Evolutionary conservation across 1,140 invertebrate species (phyloP).

Genomic region (Brachionus koreanus): DNA sequence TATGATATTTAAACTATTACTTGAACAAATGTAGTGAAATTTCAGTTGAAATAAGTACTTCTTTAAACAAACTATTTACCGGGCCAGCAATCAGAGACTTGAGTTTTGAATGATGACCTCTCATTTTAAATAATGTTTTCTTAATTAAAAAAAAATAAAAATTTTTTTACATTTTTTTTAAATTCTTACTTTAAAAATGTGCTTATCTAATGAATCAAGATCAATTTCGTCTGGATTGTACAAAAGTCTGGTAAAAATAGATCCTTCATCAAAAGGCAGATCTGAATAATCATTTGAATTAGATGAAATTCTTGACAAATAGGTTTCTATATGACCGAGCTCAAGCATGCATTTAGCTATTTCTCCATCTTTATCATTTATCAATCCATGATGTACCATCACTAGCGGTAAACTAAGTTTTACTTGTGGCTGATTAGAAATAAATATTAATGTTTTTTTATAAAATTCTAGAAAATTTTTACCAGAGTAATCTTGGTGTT

Average conservation of each 20-base stretch:
- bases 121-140: conserved; percentile 17
- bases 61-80: conserved; percentile 36
- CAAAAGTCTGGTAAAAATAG: conserved; percentile 2
- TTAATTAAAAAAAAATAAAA: neutral
- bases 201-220: conserved; percentile 20
- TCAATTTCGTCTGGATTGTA: conserved; percentile 41
- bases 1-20: neutral
- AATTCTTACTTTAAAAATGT: conserved; percentile 4
- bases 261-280: conserved; percentile 37
- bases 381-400: conserved; percentile 21
- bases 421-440: neutral
- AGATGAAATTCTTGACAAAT: conserved; percentile 20
- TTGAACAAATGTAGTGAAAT: conserved; percentile 29
- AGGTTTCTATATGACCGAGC: conserved; percentile 25
- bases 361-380: conserved; percentile 36
- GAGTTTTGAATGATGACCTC: conserved; percentile 19
- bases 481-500: neutral
- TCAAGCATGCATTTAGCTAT: conserved; percentile 34
- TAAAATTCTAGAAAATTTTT: neutral
- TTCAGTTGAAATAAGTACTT: conserved; percentile 11
- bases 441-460: neutral
- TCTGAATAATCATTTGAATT: conserved; percentile 10
- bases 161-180: neutral
- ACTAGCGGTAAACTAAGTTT: conserved; percentile 30
- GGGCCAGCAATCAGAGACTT: neutral